Base-by-base conservation (phyloP, 2,113 vertebrate species). In the Falcunculus frontatus region DNA sequence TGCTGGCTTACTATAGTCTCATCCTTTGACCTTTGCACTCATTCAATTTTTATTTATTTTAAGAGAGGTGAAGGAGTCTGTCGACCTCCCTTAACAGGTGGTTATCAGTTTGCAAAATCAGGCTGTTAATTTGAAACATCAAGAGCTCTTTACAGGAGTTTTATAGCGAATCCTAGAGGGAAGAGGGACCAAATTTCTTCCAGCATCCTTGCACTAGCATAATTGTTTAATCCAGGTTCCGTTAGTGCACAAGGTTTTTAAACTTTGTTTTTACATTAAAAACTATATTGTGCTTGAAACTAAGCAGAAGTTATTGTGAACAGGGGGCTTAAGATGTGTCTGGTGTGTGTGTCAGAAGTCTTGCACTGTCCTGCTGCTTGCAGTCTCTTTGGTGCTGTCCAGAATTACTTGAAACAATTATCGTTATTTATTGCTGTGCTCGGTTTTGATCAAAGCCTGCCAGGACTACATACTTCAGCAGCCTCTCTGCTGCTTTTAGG, bases 371-470 rank as follows among this genome's bases (percentile, higher is more conserved):
- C 29, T 84, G n/a, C 22, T 84, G 56, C 77, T 89, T 1, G 1
- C 13, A 60, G 57, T 62, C 13, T 62, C 44, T 64, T 84, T 17
- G 42, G 81, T 95, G 84, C 74, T 93, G 78, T 95, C 70, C 95
- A 93, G 74, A 92, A 53, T 82, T 59, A 68, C 55, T 87, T 93
- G 92, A 70, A 90, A 63, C 47, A 53, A 46, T 93, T 94, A 35
- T 23, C 0, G 0, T 60, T 91, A 57, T 84, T 94, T 83, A 67
- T 83, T 94, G 17, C 39, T 74, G 22, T 67, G 21, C 77, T 88
- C 78, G 33, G 33, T 83, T 97, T 87, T 86, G 79, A 85, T 92
- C 84, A 82, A 91, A 92, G 42, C 39, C 50, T 92, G 35, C 39
- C 67, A 74, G 56, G n/a, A 68, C 52, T 76, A 26, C 17, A 4